Evolutionary conservation across 1,140 invertebrate species (phyloP).

Genomic region (Apis mellifera): Amel_HAv3.1 CM009933.2:5808001-5808500

Average conservation of each 20-base stretch:
- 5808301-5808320: background rate
- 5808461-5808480: slow-evolving; percentile 22
- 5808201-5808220: background rate
- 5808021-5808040: no score
- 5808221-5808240: slow-evolving; percentile 28
- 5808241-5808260: slow-evolving; percentile 39
- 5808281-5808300: background rate
- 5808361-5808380: slow-evolving; percentile 40
- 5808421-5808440: background rate
- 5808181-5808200: no score
- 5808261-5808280: slow-evolving; percentile 24
- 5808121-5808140: no score
- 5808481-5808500: background rate
- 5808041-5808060: no score
- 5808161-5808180: no score
- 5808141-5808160: no score
- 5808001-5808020: no score
- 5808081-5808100: no score
- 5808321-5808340: slow-evolving; percentile 46
- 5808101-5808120: no score
- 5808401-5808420: no score
- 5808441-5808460: background rate
- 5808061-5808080: no score
- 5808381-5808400: no score
- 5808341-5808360: background rate